Conservation (phyloP, 2,113 vertebrate species). For the Nesogale talazaci region DNA sequence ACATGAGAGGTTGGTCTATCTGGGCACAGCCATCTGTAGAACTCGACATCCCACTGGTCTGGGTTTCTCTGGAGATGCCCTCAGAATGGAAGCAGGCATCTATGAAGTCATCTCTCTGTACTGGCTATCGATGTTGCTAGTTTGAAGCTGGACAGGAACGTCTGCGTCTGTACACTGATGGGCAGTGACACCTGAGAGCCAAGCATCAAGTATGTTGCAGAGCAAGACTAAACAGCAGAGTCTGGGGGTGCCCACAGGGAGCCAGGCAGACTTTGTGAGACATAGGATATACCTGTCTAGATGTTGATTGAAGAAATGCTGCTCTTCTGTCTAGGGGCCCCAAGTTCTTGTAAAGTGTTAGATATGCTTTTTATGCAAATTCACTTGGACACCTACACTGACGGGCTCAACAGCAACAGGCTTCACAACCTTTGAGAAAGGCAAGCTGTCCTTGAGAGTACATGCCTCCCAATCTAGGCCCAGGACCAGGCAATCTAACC, state of each 20-base stretch:
- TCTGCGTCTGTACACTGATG: constrained; percentile 96
- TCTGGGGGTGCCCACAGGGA: constrained; percentile 84
- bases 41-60: constrained; percentile 84
- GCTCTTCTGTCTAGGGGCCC: constrained; percentile 82
- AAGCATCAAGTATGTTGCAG: constrained; percentile 96
- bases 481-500: constrained; percentile 89
- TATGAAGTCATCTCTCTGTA: constrained; percentile 90
- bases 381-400: constrained; percentile 93
- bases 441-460: constrained; percentile 87
- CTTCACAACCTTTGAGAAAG: constrained; percentile 85
- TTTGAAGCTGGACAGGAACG: constrained; percentile 88
- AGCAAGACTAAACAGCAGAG: constrained; percentile 93
- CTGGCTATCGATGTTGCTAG: constrained; percentile 92
- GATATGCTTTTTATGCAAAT: constrained; percentile 83
- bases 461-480: constrained; percentile 89
- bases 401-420: constrained; percentile 84
- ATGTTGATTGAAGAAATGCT: constrained; percentile 94
- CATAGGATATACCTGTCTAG: constrained; percentile 93
- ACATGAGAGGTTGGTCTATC: constrained; percentile 91
- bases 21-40: constrained; percentile 84
- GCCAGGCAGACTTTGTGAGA: constrained; percentile 85
- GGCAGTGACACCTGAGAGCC: constrained; percentile 94
- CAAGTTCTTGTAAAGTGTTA: constrained; percentile 78
- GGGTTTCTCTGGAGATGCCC: constrained; percentile 92
- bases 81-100: constrained; percentile 84